Conservation (phyloP, 2,888 invertebrate genomes). For the Sacculina carcini region DNA sequence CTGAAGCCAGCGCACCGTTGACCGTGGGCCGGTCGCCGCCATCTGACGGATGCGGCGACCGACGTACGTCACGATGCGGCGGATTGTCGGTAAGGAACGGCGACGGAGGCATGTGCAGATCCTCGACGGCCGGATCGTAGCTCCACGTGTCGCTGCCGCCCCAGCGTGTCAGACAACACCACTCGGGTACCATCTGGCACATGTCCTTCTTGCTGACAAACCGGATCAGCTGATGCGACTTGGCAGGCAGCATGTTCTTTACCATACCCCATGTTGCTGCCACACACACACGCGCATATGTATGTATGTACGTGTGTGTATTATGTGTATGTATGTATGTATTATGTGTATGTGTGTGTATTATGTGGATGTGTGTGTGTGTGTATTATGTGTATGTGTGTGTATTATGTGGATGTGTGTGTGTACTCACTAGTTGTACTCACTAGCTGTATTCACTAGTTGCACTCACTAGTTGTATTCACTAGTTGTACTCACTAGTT, state of each 20-base stretch:
- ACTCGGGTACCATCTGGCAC: conserved; percentile 40
- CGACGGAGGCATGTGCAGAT: not conserved
- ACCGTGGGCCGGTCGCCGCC: not conserved
- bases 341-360: no score
- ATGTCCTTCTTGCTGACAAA: conserved; percentile 48
- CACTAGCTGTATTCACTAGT: no score
- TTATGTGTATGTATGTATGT: conserved; percentile 4
- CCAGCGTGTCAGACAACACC: conserved; percentile 49
- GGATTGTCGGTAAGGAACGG: not conserved
- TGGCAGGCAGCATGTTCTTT: conserved; percentile 36
- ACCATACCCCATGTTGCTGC: conserved; percentile 13
- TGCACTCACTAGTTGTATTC: no score
- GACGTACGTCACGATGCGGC: no score
- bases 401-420: no score
- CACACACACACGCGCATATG: not conserved
- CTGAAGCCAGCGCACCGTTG: conserved; percentile 7
- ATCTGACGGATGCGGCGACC: no score
- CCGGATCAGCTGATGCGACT: conserved; percentile 65
- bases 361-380: no score
- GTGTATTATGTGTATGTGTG: no score
- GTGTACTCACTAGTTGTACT: no score
- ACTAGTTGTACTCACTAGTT: no score
- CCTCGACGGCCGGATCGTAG: conserved; percentile 41
- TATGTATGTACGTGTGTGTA: conserved; percentile 1
- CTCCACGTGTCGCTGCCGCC: conserved; percentile 48